A percentile compares a stretch with the other conserved stretches of the same genome.
These are phyloP conservation scores for Heliangelus exortis DNA, from an alignment of 2,797 vertebrate species.

Conservation along the genomic window DNA sequence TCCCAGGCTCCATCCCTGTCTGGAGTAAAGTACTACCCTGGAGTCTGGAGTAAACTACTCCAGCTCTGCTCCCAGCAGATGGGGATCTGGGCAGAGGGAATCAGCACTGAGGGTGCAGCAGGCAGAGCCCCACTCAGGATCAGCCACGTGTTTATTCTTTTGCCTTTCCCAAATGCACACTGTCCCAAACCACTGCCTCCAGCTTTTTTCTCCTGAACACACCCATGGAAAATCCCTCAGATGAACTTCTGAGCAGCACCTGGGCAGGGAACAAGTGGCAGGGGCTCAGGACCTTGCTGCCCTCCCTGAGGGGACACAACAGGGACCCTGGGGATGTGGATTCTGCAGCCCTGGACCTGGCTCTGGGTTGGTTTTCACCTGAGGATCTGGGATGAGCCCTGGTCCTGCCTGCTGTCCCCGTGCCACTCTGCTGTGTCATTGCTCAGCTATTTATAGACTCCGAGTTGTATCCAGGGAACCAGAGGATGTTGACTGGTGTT, in stretches of 20 bases:
- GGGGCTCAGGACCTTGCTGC: background rate
- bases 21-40: background rate
- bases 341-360: background rate
- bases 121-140: background rate
- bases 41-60: background rate
- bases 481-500: slow-evolving; percentile 75
- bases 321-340: background rate
- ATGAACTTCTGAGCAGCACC: background rate
- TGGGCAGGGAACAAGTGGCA: background rate
- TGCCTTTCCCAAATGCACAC: rapidly evolving
- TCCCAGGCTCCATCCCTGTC: slow-evolving; percentile 13
- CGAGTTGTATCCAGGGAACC: slow-evolving; percentile 72
- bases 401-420: slow-evolving; percentile 27
- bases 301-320: background rate
- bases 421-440: slow-evolving; percentile 72
- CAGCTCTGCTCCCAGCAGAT: slow-evolving; percentile 2
- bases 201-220: background rate
- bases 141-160: background rate
- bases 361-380: background rate
- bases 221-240: background rate
- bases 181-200: rapidly evolving
- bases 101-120: background rate
- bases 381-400: background rate
- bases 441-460: slow-evolving; percentile 72
- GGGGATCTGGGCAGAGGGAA: slow-evolving; percentile 4